Conservation (phyloP, 1,140 invertebrate species). For the Euborellia annulipes region DNA sequence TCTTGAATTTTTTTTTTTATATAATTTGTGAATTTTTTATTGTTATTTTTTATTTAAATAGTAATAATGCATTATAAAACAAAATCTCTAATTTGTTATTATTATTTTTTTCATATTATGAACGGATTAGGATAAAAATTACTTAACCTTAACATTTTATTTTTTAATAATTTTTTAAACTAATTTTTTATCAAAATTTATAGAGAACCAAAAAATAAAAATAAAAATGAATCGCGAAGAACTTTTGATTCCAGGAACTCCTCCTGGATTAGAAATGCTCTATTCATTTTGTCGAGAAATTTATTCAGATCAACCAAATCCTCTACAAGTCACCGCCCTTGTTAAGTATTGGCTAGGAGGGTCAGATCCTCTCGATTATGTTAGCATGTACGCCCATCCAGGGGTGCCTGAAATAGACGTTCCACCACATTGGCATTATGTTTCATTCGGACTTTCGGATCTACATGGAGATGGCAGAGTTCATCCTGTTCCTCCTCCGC, state of each 20-base stretch:
- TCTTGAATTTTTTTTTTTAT: too few species aligned
- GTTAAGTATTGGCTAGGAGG: conserved; percentile 93
- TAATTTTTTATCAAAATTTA: too few species aligned
- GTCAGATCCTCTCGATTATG: conserved; percentile 89
- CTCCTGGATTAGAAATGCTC: conserved; percentile 61
- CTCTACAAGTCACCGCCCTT: conserved; percentile 81
- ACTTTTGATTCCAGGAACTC: conserved; percentile 14
- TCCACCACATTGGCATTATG: conserved; percentile 88
- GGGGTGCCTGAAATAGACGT: conserved; percentile 60
- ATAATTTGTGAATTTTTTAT: too few species aligned
- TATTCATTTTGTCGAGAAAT: conserved; percentile 62
- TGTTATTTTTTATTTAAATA: too few species aligned
- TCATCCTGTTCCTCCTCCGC: conserved; percentile 46
- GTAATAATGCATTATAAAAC: too few species aligned
- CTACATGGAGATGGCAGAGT: conserved; percentile 86
- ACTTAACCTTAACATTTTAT: too few species aligned
- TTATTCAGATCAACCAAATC: conserved; percentile 84
- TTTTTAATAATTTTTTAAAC: too few species aligned
- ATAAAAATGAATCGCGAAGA: too few species aligned
- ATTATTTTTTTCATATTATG: too few species aligned
- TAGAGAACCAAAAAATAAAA: too few species aligned
- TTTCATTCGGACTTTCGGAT: conserved; percentile 72
- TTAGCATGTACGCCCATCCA: conserved; percentile 86
- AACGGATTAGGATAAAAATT: too few species aligned
- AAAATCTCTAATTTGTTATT: too few species aligned